Conservation (phyloP, 1,140 invertebrate genomes). For the Mamestra configurata region DNA sequence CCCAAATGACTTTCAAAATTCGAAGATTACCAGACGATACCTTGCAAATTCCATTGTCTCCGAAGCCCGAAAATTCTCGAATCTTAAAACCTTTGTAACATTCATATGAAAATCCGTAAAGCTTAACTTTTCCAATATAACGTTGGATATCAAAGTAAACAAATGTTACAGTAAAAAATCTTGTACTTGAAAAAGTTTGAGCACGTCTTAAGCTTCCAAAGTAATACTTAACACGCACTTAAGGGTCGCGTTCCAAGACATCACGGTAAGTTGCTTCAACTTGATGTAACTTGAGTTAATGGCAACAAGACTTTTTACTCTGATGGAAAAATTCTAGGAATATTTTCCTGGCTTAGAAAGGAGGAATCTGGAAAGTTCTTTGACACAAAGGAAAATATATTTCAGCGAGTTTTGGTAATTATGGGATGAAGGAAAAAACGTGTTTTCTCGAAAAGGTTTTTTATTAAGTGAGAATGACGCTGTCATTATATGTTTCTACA, state of each 20-base stretch:
- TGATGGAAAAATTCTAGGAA: conserved; percentile 33
- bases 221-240: conserved; percentile 49
- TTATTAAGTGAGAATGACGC: neutral
- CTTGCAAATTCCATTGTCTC: conserved; percentile 25
- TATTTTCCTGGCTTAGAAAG: conserved; percentile 12
- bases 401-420: neutral
- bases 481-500: neutral
- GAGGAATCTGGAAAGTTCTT: neutral
- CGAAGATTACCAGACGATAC: conserved; percentile 25
- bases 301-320: conserved; percentile 46
- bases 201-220: conserved; percentile 45
- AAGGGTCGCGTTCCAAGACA: conserved; percentile 40
- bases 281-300: conserved; percentile 46
- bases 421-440: neutral
- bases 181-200: conserved; percentile 44
- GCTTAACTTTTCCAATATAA: conserved; percentile 49
- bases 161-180: conserved; percentile 45
- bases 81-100: conserved; percentile 41
- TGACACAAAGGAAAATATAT: conserved; percentile 6
- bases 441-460: neutral
- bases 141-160: conserved; percentile 49
- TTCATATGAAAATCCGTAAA: conserved; percentile 25
- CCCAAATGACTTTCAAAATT: conserved; percentile 15
- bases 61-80: neutral
- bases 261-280: conserved; percentile 43